phyloP scores from a whole-genome alignment of 1,140 invertebrate genomes.

The Melanaphis sacchari region DNA sequence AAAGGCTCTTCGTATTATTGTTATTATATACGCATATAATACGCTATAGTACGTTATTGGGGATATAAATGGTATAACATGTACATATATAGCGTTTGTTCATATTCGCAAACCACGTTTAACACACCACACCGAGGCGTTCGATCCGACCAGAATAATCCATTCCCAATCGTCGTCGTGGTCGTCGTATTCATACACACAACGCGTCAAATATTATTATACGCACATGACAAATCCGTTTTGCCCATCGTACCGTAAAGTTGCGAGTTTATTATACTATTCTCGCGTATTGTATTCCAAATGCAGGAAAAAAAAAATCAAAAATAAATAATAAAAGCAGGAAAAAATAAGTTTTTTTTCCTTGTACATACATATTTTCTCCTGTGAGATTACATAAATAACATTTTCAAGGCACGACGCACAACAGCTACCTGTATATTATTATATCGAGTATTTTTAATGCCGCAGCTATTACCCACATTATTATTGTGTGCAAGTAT shows the following conservation, averaged over 20 bases:
- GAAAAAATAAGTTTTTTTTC: neutral
- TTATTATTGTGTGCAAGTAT: neutral
- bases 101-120: neutral
- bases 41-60: neutral
- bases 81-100: neutral
- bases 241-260: constrained; percentile 51
- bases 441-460: neutral
- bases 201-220: neutral
- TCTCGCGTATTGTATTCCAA: neutral
- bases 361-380: neutral
- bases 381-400: neutral
- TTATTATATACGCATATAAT: neutral
- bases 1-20: neutral
- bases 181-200: neutral
- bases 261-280: constrained; percentile 49
- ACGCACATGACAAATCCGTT: constrained; percentile 50
- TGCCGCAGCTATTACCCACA: neutral
- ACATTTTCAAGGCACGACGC: neutral
- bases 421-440: neutral
- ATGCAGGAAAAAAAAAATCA: neutral
- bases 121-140: neutral
- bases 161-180: neutral
- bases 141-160: constrained; percentile 38
- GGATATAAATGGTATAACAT: neutral
- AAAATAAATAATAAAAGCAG: neutral